Conservation (phyloP, 2,888 invertebrate genomes). For the Acleris laterana region DNA sequence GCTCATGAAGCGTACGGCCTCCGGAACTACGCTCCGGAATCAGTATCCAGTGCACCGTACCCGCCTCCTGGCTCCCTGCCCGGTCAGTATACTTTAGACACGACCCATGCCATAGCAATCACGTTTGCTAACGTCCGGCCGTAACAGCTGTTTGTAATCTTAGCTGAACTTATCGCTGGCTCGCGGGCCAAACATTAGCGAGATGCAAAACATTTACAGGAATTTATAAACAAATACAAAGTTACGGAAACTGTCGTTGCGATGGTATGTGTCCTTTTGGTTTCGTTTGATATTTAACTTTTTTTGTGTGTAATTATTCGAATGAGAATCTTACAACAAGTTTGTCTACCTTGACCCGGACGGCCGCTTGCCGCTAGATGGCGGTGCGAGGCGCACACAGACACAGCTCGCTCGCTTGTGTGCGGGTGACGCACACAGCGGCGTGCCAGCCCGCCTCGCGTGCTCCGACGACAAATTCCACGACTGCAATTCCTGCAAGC, state of each 20-base stretch:
- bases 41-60: slow-evolving; percentile 90
- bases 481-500: slow-evolving; percentile 36
- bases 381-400: slow-evolving; percentile 55
- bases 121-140: slow-evolving; percentile 65
- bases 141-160: slow-evolving; percentile 73
- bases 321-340: slow-evolving; percentile 58
- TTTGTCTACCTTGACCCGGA: slow-evolving; percentile 78
- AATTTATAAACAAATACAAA: slow-evolving; percentile 74
- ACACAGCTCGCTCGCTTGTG: slow-evolving; percentile 52
- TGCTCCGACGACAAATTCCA: slow-evolving; percentile 29
- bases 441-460: slow-evolving; percentile 30
- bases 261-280: slow-evolving; percentile 39
- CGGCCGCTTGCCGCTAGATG: slow-evolving; percentile 69
- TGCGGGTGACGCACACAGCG: slow-evolving; percentile 58
- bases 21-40: slow-evolving; percentile 89
- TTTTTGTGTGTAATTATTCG: not conserved
- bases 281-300: slow-evolving; percentile 16
- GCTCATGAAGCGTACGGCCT: slow-evolving; percentile 90
- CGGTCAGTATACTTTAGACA: slow-evolving; percentile 68
- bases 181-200: slow-evolving; percentile 57
- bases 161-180: slow-evolving; percentile 67
- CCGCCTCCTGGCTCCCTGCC: slow-evolving; percentile 90
- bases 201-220: slow-evolving; percentile 66
- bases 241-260: slow-evolving; percentile 35
- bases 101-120: slow-evolving; percentile 51